Conservation (phyloP, 2,888 invertebrate genomes). For the Apodemia zela region DNA sequence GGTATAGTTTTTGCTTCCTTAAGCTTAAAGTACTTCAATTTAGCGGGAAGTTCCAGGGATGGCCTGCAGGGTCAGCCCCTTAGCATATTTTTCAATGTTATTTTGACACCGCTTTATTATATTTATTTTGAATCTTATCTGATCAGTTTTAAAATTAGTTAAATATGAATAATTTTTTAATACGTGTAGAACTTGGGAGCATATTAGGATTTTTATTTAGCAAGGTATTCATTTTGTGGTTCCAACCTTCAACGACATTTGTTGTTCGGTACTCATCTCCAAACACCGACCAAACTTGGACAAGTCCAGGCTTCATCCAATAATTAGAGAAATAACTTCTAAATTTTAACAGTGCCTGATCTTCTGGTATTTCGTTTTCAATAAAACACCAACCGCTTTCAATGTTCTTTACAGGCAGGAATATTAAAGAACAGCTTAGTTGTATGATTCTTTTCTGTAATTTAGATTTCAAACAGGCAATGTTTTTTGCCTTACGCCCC, state of each 20-base stretch:
- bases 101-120: slow-evolving; percentile 6
- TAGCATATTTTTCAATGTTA: background rate
- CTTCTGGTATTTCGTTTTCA: slow-evolving; percentile 9
- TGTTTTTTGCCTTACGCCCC: background rate
- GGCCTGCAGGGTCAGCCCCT: too few relatives aligned
- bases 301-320: slow-evolving; percentile 3
- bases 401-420: slow-evolving; percentile 9
- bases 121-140: background rate
- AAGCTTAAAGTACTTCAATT: too few relatives aligned
- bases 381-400: slow-evolving; percentile 3
- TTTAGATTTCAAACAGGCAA: slow-evolving; percentile 4
- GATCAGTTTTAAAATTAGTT: slow-evolving; percentile 3
- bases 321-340: slow-evolving; percentile 6
- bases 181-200: background rate
- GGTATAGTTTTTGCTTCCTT: too few relatives aligned
- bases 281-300: slow-evolving; percentile 6
- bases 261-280: background rate
- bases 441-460: slow-evolving; percentile 2
- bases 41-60: too few relatives aligned
- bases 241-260: slow-evolving; percentile 1
- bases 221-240: slow-evolving; percentile 10
- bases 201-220: background rate
- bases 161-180: background rate
- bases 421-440: background rate
- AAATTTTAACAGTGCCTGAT: slow-evolving; percentile 4